A percentile compares a stretch with the other conserved stretches of the same genome.
These are phyloP conservation scores for Euspilapteryx auroguttella DNA, from an alignment of 2,888 invertebrate species.

Conservation along the genomic window DNA sequence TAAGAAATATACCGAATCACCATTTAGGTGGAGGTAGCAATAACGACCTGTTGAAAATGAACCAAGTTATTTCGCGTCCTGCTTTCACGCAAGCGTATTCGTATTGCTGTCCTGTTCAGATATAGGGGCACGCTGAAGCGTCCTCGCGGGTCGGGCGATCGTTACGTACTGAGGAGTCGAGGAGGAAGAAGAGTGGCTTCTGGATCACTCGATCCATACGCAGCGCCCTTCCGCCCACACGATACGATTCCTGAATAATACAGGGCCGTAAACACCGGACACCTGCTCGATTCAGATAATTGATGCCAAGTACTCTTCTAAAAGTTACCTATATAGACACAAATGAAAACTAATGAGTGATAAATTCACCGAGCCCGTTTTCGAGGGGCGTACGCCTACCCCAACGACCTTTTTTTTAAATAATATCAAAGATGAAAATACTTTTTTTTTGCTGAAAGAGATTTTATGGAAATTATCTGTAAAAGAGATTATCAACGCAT, in stretches of 20 bases:
- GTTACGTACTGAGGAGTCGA: constrained; percentile 35
- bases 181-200: too few species aligned
- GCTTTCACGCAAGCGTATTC: constrained; percentile 19
- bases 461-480: too few species aligned
- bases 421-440: too few species aligned
- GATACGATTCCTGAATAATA: constrained; percentile 29
- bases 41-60: constrained; percentile 57
- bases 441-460: too few species aligned
- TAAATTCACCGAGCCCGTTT: too few species aligned
- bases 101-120: constrained; percentile 30
- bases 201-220: constrained; percentile 33
- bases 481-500: too few species aligned
- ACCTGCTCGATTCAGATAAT: constrained; percentile 20
- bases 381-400: too few species aligned
- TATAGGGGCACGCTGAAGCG: constrained; percentile 21
- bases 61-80: constrained; percentile 25
- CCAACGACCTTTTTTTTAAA: too few species aligned
- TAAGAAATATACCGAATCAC: constrained; percentile 44
- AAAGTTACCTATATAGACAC: too few species aligned
- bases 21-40: constrained; percentile 47
- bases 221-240: constrained; percentile 28
- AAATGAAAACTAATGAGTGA: too few species aligned
- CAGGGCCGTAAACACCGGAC: constrained; percentile 48
- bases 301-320: too few species aligned
- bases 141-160: constrained; percentile 33